Evolutionary conservation across 92 coral and sea anemone genomes (phyloP), one percentile per base, ranked within the genome.

Genomic region (Phenganax subtilis): DNA sequence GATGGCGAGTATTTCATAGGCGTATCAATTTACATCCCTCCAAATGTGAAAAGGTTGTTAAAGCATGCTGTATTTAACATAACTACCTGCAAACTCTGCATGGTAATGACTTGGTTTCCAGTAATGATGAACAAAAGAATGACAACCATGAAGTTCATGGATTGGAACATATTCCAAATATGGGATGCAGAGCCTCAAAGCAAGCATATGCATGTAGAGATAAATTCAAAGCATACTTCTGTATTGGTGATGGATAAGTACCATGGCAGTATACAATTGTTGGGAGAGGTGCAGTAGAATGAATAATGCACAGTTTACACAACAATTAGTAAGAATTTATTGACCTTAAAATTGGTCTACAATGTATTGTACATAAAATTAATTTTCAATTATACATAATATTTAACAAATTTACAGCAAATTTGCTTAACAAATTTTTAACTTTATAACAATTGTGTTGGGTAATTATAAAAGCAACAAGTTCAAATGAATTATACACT

Each of bases 181-280:
- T 70, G 54, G 75, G 75, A 70, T 70, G 75, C 55, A 70, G 75
- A 52, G 55, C 54, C 55, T 70, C 75, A 7, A 70, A 3, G 55
- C 0, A 71, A 15, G 75, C 75, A 71, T 71, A 71, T 71, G 55
- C 29, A 17, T 71, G 28, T 15, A 71, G 75, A 31, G 75, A 71
- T 71, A 31, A 31, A 71, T 71, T 71, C 14, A 51, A 71, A 31
- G 55, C 75, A 71, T 71, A 54, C 75, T 31, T 71, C 31, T 71
- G 75, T 53, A 71, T 31, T 31, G 75, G 75, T 71, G 75, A 71
- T 37, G 56, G 56, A 71, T 55, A 71, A 31, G 57, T 71, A 30
- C 17, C 75, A 71, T 71, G 75, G 75, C 75, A 71, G 56, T 71
- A 71, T 71, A 16, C 75, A 71, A 71, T 55, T 3, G 75, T 71